phyloP scores from a whole-genome alignment of 2,888 invertebrate genomes.

The Mythimna impura region DNA sequence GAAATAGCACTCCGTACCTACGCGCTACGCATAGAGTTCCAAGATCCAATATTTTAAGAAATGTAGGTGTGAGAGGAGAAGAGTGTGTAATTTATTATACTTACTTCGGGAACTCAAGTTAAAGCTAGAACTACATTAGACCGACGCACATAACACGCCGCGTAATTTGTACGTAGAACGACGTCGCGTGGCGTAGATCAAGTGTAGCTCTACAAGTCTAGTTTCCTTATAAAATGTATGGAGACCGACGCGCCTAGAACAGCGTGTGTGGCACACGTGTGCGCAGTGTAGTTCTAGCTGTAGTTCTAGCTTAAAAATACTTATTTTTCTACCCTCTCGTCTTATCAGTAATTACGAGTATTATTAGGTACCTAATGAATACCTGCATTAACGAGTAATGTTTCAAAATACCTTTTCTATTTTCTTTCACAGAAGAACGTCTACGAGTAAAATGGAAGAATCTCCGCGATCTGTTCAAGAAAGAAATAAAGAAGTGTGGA shows the following conservation, averaged over 20 bases:
- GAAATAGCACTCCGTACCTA: not conserved
- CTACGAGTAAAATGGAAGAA: slow-evolving; percentile 78
- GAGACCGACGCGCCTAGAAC: no score
- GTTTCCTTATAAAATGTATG: no score
- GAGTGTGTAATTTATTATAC: not conserved
- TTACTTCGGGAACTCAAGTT: not conserved
- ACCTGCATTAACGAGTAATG: not conserved
- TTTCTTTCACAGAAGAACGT: slow-evolving; percentile 69
- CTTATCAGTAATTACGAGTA: not conserved
- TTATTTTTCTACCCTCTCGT: not conserved
- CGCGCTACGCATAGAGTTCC: not conserved
- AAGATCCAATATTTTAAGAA: not conserved
- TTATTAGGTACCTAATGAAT: not conserved
- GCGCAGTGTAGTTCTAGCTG: no score
- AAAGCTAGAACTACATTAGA: no score
- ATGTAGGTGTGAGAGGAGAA: no score
- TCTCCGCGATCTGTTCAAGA: slow-evolving; percentile 74
- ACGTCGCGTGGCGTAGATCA: no score
- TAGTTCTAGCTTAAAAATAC: no score
- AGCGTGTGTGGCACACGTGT: no score
- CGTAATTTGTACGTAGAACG: no score
- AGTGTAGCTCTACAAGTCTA: no score
- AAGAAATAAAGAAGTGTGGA: slow-evolving; percentile 66
- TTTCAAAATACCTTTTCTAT: not conserved
- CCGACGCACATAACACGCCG: no score